Evolutionary conservation across 2,888 invertebrate species (phyloP).

Genomic region (Asteroscopus sphinx): DNA sequence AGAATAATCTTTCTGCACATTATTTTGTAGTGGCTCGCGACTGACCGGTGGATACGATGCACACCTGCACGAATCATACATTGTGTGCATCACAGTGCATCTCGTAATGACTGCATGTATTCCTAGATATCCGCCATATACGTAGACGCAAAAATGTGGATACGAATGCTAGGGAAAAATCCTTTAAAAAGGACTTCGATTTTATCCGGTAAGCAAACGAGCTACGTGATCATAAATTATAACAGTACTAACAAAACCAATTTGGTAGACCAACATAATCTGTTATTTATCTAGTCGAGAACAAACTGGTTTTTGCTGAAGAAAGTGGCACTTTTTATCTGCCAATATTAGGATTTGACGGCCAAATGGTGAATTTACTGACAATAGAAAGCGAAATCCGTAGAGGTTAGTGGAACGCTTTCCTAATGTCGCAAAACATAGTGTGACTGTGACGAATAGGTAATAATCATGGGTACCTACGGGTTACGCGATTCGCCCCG

Average conservation of each 20-base stretch:
- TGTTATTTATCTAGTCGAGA: slow-evolving; percentile 26
- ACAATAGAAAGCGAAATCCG: slow-evolving; percentile 76
- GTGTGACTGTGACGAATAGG: slow-evolving; percentile 71
- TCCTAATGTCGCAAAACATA: slow-evolving; percentile 67
- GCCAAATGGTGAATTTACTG: slow-evolving; percentile 41
- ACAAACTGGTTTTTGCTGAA: slow-evolving; percentile 53
- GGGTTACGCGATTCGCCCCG: slow-evolving; percentile 62
- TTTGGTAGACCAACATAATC: slow-evolving; percentile 15
- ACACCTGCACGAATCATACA: slow-evolving; percentile 55
- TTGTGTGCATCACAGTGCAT: slow-evolving; percentile 51
- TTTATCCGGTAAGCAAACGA: slow-evolving; percentile 12
- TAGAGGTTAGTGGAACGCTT: slow-evolving; percentile 76
- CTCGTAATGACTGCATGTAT: slow-evolving; percentile 51
- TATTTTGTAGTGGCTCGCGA: slow-evolving; percentile 12
- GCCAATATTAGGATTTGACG: slow-evolving; percentile 48
- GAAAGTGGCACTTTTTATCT: slow-evolving; percentile 48
- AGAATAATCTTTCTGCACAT: slow-evolving; percentile 16
- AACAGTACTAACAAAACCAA: slow-evolving; percentile 29
- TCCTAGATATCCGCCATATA: slow-evolving; percentile 35
- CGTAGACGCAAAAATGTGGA: slow-evolving; percentile 31
- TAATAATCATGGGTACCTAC: slow-evolving; percentile 66
- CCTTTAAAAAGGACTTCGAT: slow-evolving; percentile 7
- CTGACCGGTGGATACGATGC: slow-evolving; percentile 46
- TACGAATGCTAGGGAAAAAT: slow-evolving; percentile 5
- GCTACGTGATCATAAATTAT: slow-evolving; percentile 7